A percentile compares a stretch with the other conserved stretches of the same genome.
Evolutionary conservation across 2,113 vertebrate species (phyloP).

Genomic region (Acinonyx jubatus): DNA sequence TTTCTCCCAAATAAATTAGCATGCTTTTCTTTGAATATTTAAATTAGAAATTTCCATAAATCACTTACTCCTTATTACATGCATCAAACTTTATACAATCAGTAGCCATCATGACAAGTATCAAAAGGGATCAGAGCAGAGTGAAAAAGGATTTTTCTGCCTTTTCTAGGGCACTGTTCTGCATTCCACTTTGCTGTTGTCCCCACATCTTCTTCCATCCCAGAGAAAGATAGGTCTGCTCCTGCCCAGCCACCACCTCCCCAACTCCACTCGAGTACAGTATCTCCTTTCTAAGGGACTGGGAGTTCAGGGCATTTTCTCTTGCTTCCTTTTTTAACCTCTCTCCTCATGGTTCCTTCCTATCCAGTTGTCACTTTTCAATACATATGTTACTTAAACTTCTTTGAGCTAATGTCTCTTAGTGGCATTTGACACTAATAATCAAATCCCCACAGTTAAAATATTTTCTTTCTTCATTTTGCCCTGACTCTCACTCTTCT

Average conservation of each 20-base stretch:
- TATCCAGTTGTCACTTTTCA: neutral
- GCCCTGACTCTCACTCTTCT: neutral
- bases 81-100: neutral
- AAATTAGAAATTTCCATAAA: neutral
- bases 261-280: neutral
- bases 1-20: slow-evolving; percentile 31
- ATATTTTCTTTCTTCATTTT: neutral
- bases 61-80: neutral
- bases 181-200: neutral
- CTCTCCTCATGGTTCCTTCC: no score
- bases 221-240: neutral
- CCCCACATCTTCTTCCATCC: no score
- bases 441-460: neutral
- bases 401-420: neutral
- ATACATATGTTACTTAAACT: neutral
- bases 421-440: neutral
- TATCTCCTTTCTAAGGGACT: neutral
- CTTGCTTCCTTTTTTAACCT: neutral
- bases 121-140: neutral
- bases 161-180: neutral
- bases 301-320: neutral
- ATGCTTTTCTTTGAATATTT: slow-evolving; percentile 54
- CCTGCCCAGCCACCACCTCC: rapidly evolving
- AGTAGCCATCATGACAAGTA: neutral
- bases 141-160: neutral